A percentile compares a stretch with the other conserved stretches of the same genome.
phyloP scores from a whole-genome alignment of 2,888 invertebrate genomes.

The Parnassius mnemosyne region DNA sequence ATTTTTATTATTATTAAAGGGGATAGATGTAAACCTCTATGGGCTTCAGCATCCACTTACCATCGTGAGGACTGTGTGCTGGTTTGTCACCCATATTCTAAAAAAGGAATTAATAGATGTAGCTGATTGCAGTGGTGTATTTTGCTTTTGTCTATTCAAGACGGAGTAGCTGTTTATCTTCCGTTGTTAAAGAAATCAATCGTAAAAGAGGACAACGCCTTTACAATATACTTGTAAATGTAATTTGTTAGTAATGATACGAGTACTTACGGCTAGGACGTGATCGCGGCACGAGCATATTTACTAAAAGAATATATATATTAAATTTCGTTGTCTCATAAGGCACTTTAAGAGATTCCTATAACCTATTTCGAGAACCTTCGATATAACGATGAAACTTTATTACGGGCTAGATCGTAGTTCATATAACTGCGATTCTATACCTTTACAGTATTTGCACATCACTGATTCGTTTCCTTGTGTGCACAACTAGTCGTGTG shows the following conservation, averaged over 20 bases:
- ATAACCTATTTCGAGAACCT: background rate
- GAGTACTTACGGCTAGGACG: background rate
- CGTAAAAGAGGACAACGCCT: background rate
- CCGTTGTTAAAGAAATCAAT: background rate
- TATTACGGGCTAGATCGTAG: conserved; percentile 16
- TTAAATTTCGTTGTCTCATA: conserved; percentile 6
- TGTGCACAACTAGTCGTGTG: conserved; percentile 40
- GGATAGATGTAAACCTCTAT: too few species aligned
- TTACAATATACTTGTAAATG: conserved; percentile 5
- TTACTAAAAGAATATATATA: conserved; percentile 2
- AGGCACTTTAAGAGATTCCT: background rate
- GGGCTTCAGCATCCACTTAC: too few species aligned
- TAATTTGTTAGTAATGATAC: background rate
- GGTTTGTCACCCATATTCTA: too few species aligned
- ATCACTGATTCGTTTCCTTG: conserved; percentile 31
- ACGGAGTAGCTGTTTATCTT: too few species aligned
- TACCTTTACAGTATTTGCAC: conserved; percentile 29
- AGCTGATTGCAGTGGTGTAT: too few species aligned
- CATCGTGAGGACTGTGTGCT: too few species aligned
- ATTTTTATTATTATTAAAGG: too few species aligned
- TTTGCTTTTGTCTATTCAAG: too few species aligned
- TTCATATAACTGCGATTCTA: conserved; percentile 21
- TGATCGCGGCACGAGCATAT: background rate
- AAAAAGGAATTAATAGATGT: too few species aligned
- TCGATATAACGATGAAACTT: conserved; percentile 11